These are phyloP conservation scores for Lucifuga dentata DNA, from an alignment of 2,113 vertebrate genomes.

Conservation along the genomic window DNA sequence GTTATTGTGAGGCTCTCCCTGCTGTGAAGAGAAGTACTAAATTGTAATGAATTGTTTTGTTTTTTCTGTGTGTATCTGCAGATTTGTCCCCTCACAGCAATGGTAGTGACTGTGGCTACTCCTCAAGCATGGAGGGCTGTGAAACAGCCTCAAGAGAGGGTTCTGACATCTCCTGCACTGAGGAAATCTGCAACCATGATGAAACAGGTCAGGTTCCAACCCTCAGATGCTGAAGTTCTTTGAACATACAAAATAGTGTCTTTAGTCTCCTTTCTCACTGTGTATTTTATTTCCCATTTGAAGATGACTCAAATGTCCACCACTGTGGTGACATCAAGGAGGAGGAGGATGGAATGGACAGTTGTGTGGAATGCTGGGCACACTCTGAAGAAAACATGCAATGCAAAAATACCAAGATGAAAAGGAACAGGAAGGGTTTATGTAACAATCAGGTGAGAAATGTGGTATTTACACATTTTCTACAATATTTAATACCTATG, in stretches of 20 bases:
- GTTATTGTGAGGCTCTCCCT: neutral
- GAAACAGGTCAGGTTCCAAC: slow-evolving; percentile 86
- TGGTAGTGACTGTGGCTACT: slow-evolving; percentile 95
- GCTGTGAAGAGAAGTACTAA: neutral
- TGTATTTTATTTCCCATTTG: slow-evolving; percentile 19
- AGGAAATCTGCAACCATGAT: slow-evolving; percentile 96
- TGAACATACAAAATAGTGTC: neutral
- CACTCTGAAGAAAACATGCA: slow-evolving; percentile 87
- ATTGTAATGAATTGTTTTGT: neutral
- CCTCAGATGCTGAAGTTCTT: neutral
- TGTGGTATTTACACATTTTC: neutral
- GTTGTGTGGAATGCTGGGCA: slow-evolving; percentile 94
- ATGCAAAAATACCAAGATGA: slow-evolving; percentile 97
- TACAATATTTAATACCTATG: neutral
- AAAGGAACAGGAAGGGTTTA: slow-evolving; percentile 90
- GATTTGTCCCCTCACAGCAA: slow-evolving; percentile 90
- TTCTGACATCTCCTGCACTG: slow-evolving; percentile 95
- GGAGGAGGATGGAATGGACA: slow-evolving; percentile 90
- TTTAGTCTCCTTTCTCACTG: neutral
- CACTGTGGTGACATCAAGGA: slow-evolving; percentile 90
- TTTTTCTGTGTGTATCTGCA: slow-evolving; percentile 55
- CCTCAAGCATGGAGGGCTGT: slow-evolving; percentile 96
- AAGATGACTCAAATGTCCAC: slow-evolving; percentile 87
- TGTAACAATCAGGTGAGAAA: slow-evolving; percentile 86
- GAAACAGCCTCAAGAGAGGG: slow-evolving; percentile 93